A percentile compares a stretch with the other conserved stretches of the same genome.
Conservation (phyloP, 2,113 vertebrate genomes). For the Sterrhoptilus dennistouni region DNA sequence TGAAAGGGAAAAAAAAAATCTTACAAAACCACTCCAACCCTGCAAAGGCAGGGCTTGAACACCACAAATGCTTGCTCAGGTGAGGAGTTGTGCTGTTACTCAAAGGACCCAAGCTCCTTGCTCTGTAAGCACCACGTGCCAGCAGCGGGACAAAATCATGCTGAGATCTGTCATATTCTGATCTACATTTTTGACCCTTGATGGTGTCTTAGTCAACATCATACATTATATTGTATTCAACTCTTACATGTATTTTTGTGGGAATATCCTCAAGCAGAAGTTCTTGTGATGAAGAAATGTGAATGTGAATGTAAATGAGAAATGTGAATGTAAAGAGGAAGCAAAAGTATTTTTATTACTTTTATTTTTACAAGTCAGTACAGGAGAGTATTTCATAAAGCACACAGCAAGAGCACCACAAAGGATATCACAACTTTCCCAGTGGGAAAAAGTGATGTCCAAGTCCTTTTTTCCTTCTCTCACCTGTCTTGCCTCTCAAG, state of each 20-base stretch:
- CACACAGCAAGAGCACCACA: background rate
- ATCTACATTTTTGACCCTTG: background rate
- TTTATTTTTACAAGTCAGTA: background rate
- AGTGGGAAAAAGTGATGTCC: background rate
- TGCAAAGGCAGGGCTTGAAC: background rate
- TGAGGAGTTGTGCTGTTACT: background rate
- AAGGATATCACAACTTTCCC: background rate
- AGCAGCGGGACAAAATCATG: background rate
- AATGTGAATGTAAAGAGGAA: background rate
- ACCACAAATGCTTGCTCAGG: background rate
- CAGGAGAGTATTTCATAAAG: background rate
- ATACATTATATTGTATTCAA: background rate
- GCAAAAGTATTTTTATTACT: background rate
- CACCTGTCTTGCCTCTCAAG: background rate
- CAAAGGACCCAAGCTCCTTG: background rate
- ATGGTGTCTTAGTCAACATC: background rate
- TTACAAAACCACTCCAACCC: background rate
- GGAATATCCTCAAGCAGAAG: background rate
- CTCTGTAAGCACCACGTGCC: background rate
- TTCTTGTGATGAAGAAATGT: background rate
- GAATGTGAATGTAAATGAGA: background rate
- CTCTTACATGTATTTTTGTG: background rate
- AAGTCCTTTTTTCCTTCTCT: background rate
- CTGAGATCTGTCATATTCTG: background rate
- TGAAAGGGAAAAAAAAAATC: background rate